Conservation (phyloP, 2,888 invertebrate species). For the Drosophila nigritarsus region DNA sequence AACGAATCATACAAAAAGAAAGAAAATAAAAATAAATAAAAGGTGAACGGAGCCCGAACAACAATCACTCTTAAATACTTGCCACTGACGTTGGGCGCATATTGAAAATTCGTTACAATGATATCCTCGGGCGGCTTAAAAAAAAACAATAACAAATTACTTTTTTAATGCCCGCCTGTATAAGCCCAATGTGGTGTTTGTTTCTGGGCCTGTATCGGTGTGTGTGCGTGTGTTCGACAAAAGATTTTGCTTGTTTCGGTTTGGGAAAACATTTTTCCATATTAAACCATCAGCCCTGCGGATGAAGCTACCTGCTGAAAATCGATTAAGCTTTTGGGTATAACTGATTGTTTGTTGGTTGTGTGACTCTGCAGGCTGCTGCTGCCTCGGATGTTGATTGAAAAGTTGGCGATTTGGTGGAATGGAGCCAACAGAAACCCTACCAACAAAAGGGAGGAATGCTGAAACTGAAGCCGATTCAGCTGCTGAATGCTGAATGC, state of each 20-base stretch:
- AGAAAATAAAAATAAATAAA: conserved; percentile 1
- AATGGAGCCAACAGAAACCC: conserved; percentile 10
- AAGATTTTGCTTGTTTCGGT: conserved; percentile 65
- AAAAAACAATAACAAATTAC: conserved; percentile 68
- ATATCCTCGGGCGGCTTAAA: conserved; percentile 61
- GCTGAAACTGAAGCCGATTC: conserved; percentile 23
- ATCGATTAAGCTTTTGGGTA: conserved; percentile 70
- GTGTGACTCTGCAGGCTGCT: conserved; percentile 35
- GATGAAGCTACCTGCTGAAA: conserved; percentile 63
- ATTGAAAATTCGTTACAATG: conserved; percentile 66
- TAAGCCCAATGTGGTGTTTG: conserved; percentile 28
- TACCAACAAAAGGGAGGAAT: conserved; percentile 10
- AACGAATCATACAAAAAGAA: conserved; percentile 8
- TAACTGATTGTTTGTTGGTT: conserved; percentile 66
- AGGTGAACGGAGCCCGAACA: conserved; percentile 17
- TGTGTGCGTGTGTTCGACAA: conserved; percentile 56
- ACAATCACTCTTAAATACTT: conserved; percentile 66
- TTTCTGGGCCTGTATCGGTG: conserved; percentile 6
- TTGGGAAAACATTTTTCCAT: conserved; percentile 65
- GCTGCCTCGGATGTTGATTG: conserved; percentile 56
- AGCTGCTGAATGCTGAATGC: conserved; percentile 14
- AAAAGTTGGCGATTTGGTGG: conserved; percentile 48
- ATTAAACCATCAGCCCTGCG: conserved; percentile 54
- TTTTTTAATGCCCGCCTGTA: conserved; percentile 57
- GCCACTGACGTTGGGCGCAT: conserved; percentile 56